Conservation (phyloP, 2,113 vertebrate genomes). For the Dicentrarchus labrax region DNA sequence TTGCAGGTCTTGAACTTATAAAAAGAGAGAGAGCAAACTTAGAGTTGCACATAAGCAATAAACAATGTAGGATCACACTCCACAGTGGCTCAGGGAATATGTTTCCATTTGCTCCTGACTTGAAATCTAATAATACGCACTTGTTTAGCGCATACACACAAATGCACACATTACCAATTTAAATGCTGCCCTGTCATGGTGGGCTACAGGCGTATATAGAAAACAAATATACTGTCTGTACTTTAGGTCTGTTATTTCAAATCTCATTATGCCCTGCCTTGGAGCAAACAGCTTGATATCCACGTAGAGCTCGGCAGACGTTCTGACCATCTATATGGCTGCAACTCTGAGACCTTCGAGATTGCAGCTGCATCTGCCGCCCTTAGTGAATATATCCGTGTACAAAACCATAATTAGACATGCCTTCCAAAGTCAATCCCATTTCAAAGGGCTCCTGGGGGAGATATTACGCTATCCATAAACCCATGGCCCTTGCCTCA, state of each 20-base stretch:
- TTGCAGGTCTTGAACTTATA: constrained; percentile 59
- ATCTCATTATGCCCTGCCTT: constrained; percentile 56
- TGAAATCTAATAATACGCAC: constrained; percentile 14
- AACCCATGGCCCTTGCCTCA: constrained; percentile 62
- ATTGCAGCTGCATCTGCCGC: constrained; percentile 30
- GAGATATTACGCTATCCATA: constrained; percentile 62
- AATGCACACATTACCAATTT: constrained; percentile 43
- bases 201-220: constrained; percentile 25
- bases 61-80: constrained; percentile 24
- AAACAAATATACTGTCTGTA: constrained; percentile 50
- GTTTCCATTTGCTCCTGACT: constrained; percentile 37
- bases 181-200: constrained; percentile 45
- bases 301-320: background rate
- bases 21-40: constrained; percentile 39
- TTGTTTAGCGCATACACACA: constrained; percentile 23
- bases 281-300: constrained; percentile 36
- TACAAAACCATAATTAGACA: constrained; percentile 69
- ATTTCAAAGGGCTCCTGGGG: constrained; percentile 67
- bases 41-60: constrained; percentile 20
- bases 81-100: constrained; percentile 21
- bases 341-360: constrained; percentile 38
- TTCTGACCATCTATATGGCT: constrained; percentile 20
- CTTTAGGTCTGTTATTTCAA: constrained; percentile 50
- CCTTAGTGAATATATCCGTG: constrained; percentile 45
- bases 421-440: constrained; percentile 69